Conservation (phyloP, 2,797 vertebrate species). For the Hipposideros larvatus region DNA sequence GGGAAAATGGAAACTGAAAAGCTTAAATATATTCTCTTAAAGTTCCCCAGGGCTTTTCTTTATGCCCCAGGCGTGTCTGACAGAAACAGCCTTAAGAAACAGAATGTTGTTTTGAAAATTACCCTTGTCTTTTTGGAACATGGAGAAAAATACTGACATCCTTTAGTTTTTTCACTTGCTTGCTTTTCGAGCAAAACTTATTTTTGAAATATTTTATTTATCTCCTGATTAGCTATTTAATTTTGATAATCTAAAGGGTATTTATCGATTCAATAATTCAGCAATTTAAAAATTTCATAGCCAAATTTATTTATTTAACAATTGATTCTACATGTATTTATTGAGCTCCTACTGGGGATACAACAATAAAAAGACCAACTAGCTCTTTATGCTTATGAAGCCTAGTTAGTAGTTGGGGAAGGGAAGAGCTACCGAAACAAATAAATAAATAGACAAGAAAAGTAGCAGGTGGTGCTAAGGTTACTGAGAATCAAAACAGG, state of each 20-base stretch:
- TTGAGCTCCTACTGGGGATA: background rate
- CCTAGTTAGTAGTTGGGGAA: background rate
- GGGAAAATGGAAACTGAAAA: slow-evolving; percentile 48
- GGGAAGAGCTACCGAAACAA: background rate
- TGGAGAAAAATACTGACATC: background rate
- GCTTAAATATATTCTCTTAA: background rate
- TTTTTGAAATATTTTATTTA: slow-evolving; percentile 1
- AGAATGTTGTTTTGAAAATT: slow-evolving; percentile 43
- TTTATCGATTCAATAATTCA: slow-evolving; percentile 24
- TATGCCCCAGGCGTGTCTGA: slow-evolving; percentile 38
- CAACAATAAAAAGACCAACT: background rate
- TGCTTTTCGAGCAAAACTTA: background rate
- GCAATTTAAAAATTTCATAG: background rate
- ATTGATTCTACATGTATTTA: background rate
- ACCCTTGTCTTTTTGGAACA: slow-evolving; percentile 11
- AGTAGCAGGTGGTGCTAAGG: background rate
- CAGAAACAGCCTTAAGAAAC: slow-evolving; percentile 25
- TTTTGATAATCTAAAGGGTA: slow-evolving; percentile 28
- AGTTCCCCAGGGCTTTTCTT: slow-evolving; percentile 39
- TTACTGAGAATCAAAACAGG: slow-evolving; percentile 16
- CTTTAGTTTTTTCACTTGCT: background rate
- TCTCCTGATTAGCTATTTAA: background rate
- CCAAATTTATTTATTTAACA: slow-evolving; percentile 17
- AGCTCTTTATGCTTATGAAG: background rate
- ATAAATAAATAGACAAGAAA: background rate